These are phyloP conservation scores for Brachionus rubens DNA, from an alignment of 1,140 invertebrate genomes.

Conservation along the genomic window DNA sequence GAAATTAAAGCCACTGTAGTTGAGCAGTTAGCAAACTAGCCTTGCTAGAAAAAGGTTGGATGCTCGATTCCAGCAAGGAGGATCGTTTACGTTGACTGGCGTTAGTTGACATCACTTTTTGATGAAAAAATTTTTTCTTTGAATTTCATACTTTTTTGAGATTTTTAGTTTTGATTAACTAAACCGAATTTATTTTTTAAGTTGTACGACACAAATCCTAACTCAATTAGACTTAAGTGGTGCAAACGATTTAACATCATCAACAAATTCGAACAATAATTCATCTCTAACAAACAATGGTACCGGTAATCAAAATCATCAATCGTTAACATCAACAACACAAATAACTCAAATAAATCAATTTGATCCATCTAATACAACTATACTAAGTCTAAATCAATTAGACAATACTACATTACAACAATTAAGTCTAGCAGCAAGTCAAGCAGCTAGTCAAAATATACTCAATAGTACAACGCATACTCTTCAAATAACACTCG, in stretches of 20 bases:
- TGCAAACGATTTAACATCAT: not conserved
- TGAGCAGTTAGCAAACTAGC: no score
- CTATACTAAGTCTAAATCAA: not conserved
- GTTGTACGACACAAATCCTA: not conserved
- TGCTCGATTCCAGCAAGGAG: no score
- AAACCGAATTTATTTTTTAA: not conserved
- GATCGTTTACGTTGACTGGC: no score
- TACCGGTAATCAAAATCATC: not conserved
- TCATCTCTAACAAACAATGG: not conserved
- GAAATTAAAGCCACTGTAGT: no score
- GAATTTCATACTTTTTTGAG: not conserved
- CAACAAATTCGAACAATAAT: not conserved
- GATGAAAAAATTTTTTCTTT: no score
- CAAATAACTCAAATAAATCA: conserved; percentile 1
- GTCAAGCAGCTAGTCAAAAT: not conserved
- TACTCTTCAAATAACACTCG: conserved; percentile 39
- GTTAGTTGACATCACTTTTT: no score
- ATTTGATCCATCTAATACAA: not conserved
- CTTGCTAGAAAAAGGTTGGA: no score
- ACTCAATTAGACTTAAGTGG: conserved; percentile 8
- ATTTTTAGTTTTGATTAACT: not conserved
- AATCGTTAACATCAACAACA: not conserved
- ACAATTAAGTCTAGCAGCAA: conserved; percentile 14
- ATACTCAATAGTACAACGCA: not conserved
- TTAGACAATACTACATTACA: conserved; percentile 15